phyloP scores from a whole-genome alignment of 1,140 invertebrate genomes.

The Nylanderia fulva region DNA sequence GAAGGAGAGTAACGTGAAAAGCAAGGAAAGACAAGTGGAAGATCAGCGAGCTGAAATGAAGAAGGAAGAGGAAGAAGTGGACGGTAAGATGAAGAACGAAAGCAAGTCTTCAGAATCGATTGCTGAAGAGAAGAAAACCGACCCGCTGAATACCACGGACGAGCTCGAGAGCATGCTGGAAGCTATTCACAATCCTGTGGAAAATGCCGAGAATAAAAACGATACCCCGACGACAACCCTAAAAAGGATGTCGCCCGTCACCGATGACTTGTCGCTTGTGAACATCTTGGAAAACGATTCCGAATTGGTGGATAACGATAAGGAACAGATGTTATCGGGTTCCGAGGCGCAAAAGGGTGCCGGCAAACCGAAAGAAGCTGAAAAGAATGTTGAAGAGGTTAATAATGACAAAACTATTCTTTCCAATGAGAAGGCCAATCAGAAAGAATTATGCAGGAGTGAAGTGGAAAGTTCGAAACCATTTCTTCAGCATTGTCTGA shows the following conservation, averaged over 20 bases:
- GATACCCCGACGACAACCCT: slow-evolving; percentile 72
- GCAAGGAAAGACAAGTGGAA: slow-evolving; percentile 51
- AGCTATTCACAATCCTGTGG: slow-evolving; percentile 84
- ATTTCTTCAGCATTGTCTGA: slow-evolving; percentile 66
- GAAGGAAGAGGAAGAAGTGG: slow-evolving; percentile 49
- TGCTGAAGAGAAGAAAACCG: slow-evolving; percentile 74
- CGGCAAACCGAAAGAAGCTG: slow-evolving; percentile 73
- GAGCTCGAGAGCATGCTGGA: slow-evolving; percentile 84
- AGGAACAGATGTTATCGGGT: slow-evolving; percentile 67
- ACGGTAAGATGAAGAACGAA: slow-evolving; percentile 54
- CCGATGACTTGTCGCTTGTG: slow-evolving; percentile 83
- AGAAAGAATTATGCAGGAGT: slow-evolving; percentile 63
- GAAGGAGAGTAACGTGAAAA: slow-evolving; percentile 59
- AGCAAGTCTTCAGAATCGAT: not conserved
- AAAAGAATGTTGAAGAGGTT: slow-evolving; percentile 43
- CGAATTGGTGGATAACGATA: slow-evolving; percentile 77
- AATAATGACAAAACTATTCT: slow-evolving; percentile 16
- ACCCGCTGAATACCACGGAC: slow-evolving; percentile 82
- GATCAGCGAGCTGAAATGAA: slow-evolving; percentile 41
- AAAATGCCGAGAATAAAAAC: slow-evolving; percentile 79
- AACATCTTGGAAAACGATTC: slow-evolving; percentile 84
- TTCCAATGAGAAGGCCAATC: slow-evolving; percentile 61
- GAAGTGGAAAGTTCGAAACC: slow-evolving; percentile 72
- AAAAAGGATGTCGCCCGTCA: slow-evolving; percentile 82
- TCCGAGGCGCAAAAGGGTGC: slow-evolving; percentile 69